These are phyloP conservation scores for Unio pictorum DNA, from an alignment of 2,888 invertebrate species.

Conservation along the genomic window DNA sequence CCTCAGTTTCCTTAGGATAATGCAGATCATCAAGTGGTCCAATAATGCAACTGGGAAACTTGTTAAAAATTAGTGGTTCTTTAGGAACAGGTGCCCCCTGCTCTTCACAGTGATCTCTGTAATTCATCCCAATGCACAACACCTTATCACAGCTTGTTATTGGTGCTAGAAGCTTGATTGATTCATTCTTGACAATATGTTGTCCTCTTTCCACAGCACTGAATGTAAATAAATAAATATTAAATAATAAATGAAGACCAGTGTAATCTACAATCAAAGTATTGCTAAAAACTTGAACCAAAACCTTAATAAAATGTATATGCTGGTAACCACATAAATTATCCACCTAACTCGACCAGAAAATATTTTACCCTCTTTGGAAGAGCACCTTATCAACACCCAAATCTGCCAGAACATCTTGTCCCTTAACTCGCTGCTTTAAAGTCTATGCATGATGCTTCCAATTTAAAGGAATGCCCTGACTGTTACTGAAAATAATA, in stretches of 20 bases:
- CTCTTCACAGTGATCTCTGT: conserved; percentile 88
- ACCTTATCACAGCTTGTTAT: conserved; percentile 87
- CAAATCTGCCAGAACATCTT: no score
- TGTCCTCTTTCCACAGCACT: conserved; percentile 49
- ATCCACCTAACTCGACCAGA: no score
- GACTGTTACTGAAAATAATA: no score
- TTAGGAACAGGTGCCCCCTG: conserved; percentile 82
- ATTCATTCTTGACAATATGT: conserved; percentile 40
- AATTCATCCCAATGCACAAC: conserved; percentile 88
- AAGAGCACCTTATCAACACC: no score
- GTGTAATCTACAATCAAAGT: neutral
- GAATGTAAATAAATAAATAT: conserved; percentile 9
- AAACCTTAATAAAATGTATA: neutral
- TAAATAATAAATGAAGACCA: neutral
- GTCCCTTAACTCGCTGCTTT: no score
- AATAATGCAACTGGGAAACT: conserved; percentile 85
- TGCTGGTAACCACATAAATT: neutral
- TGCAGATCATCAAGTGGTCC: conserved; percentile 75
- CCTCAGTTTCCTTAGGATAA: conserved; percentile 58
- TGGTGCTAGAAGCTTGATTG: conserved; percentile 76
- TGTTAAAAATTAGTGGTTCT: conserved; percentile 90
- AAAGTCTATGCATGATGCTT: no score
- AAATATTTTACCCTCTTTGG: no score
- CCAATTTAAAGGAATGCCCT: no score
- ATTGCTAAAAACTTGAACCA: neutral